These are phyloP conservation scores for Hepsetus odoe DNA, from an alignment of 2,113 vertebrate genomes.

Conservation along the genomic window DNA sequence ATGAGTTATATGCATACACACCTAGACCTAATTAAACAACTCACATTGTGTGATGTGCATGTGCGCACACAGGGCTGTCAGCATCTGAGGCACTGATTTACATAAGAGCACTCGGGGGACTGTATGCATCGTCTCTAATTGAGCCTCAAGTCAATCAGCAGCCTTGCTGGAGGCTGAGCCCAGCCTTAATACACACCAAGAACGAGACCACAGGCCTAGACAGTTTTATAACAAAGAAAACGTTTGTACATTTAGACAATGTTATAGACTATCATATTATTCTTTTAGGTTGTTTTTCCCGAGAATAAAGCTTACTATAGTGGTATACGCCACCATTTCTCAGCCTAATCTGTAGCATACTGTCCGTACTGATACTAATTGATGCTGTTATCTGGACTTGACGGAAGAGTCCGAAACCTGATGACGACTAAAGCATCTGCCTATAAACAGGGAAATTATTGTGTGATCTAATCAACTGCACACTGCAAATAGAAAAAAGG, in stretches of 20 bases:
- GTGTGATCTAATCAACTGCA: too few relatives aligned
- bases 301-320: too few relatives aligned
- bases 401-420: too few relatives aligned
- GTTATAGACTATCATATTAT: neutral
- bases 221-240: conserved; percentile 26
- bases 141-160: conserved; percentile 57
- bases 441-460: neutral
- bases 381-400: too few relatives aligned
- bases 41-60: conserved; percentile 52
- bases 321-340: too few relatives aligned
- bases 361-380: too few relatives aligned
- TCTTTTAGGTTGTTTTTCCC: conserved; percentile 22
- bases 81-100: conserved; percentile 55
- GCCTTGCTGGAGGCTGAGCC: conserved; percentile 42
- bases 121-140: conserved; percentile 54
- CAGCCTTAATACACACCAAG: conserved; percentile 25
- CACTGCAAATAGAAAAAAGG: too few relatives aligned
- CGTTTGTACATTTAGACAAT: conserved; percentile 18
- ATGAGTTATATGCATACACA: conserved; percentile 29
- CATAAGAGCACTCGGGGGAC: conserved; percentile 58
- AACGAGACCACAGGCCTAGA: neutral
- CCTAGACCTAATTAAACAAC: conserved; percentile 54
- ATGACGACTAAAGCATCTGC: neutral
- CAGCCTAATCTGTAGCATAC: too few relatives aligned
- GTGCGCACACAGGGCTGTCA: conserved; percentile 43